Evolutionary conservation across 2,888 invertebrate species (phyloP).

Genomic region (Mythimna impura): DNA sequence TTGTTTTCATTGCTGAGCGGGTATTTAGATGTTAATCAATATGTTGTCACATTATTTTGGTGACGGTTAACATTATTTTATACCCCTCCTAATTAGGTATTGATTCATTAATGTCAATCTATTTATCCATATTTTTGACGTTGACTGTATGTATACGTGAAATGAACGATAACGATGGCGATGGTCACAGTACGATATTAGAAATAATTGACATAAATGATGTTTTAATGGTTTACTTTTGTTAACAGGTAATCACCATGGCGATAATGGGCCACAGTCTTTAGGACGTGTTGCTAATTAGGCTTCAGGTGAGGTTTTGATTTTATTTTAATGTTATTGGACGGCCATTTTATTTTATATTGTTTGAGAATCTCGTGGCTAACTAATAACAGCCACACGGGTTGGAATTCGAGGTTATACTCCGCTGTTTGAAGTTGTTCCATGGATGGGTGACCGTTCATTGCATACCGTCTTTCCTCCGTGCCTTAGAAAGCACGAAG

Average conservation of each 20-base stretch:
- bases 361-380: too few species aligned
- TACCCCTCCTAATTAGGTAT: background rate
- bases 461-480: too few species aligned
- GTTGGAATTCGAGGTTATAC: too few species aligned
- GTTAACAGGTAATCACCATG: conserved; percentile 77
- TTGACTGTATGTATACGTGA: conserved; percentile 16
- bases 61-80: background rate
- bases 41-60: background rate
- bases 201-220: conserved; percentile 40
- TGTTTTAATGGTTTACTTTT: conserved; percentile 61
- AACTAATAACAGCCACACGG: too few species aligned
- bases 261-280: conserved; percentile 67
- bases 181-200: conserved; percentile 1
- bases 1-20: background rate
- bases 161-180: conserved; percentile 24
- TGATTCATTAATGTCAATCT: conserved; percentile 2
- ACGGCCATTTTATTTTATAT: too few species aligned
- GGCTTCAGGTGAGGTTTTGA: conserved; percentile 75
- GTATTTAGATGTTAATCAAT: background rate
- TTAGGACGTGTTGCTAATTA: conserved; percentile 69
- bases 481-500: too few species aligned
- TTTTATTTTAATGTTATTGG: background rate
- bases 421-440: too few species aligned
- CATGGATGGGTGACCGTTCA: too few species aligned
- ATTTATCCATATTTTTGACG: background rate